Evolutionary conservation across 53 echinoderm and acorn worm genomes (phyloP).

Genomic region (Zoroaster sp.): DNA sequence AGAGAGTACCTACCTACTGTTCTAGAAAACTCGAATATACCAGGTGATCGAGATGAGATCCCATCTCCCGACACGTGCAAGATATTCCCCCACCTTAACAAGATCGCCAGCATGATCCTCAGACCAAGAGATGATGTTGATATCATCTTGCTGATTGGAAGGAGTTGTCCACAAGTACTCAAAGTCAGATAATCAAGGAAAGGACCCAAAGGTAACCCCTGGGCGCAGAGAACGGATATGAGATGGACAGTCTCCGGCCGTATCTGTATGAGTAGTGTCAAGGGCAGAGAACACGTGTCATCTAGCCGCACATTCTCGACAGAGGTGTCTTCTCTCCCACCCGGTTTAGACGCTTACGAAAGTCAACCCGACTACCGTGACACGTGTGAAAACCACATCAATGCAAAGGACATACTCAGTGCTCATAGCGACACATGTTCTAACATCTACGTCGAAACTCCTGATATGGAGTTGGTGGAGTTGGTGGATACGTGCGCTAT

Average conservation of each 20-base stretch:
- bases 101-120: too few species aligned
- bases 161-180: slow-evolving; percentile 64
- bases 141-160: slow-evolving; percentile 50
- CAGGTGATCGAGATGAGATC: slow-evolving; percentile 2
- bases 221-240: slow-evolving; percentile 63
- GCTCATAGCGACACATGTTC: background rate
- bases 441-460: slow-evolving; percentile 12
- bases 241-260: slow-evolving; percentile 66
- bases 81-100: too few species aligned
- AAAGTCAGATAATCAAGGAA: slow-evolving; percentile 67
- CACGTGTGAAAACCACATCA: slow-evolving; percentile 39
- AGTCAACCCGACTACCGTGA: background rate
- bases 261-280: slow-evolving; percentile 20
- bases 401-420: slow-evolving; percentile 18
- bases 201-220: slow-evolving; percentile 60
- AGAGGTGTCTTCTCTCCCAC: background rate
- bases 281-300: background rate
- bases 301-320: slow-evolving; percentile 13
- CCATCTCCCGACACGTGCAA: too few species aligned
- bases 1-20: slow-evolving; percentile 54
- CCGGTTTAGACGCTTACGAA: background rate
- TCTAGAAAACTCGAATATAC: slow-evolving; percentile 39
- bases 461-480: too few species aligned
- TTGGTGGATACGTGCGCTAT: too few species aligned
- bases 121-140: slow-evolving; percentile 54